Percentiles rank a stretch among this genome's conserved stretches.
phyloP scores from a whole-genome alignment of 2,113 vertebrate genomes.

The Ranitomeya variabilis region DNA sequence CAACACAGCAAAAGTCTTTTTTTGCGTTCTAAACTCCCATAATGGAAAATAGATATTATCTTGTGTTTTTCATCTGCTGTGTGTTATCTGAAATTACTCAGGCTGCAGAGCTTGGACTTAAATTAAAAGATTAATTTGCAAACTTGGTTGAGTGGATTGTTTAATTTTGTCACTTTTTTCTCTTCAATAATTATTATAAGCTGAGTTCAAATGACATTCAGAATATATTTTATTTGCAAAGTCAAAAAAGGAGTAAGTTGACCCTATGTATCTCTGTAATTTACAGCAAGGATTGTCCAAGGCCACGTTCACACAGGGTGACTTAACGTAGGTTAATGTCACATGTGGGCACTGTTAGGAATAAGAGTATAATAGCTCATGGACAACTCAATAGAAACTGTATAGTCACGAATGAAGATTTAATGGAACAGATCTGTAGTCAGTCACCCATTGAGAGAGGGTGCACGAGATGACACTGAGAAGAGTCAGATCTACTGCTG shows the following conservation, averaged over 20 bases:
- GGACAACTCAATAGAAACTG: background rate
- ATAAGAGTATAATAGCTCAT: background rate
- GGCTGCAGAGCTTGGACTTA: slow-evolving; percentile 49
- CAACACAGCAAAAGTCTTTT: slow-evolving; percentile 17
- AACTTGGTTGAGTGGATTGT: slow-evolving; percentile 55
- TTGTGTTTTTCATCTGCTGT: slow-evolving; percentile 49
- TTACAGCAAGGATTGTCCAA: background rate
- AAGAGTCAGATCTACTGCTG: too few species aligned
- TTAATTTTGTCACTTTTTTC: slow-evolving; percentile 56
- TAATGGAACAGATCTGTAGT: background rate
- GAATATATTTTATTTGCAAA: slow-evolving; percentile 26
- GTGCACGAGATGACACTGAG: too few species aligned
- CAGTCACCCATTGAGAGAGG: background rate
- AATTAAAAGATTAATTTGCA: slow-evolving; percentile 59
- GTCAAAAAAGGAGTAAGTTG: background rate
- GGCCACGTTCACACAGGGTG: background rate
- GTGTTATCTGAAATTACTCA: slow-evolving; percentile 56
- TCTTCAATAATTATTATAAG: slow-evolving; percentile 49
- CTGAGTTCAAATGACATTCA: slow-evolving; percentile 30
- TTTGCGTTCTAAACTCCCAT: slow-evolving; percentile 41
- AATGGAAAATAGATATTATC: slow-evolving; percentile 57
- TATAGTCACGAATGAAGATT: background rate
- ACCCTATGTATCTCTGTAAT: background rate
- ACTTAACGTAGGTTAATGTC: background rate
- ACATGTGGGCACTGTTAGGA: background rate